These are phyloP conservation scores for Rhea pennata DNA, from an alignment of 2,113 vertebrate species.

Conservation along the genomic window DNA sequence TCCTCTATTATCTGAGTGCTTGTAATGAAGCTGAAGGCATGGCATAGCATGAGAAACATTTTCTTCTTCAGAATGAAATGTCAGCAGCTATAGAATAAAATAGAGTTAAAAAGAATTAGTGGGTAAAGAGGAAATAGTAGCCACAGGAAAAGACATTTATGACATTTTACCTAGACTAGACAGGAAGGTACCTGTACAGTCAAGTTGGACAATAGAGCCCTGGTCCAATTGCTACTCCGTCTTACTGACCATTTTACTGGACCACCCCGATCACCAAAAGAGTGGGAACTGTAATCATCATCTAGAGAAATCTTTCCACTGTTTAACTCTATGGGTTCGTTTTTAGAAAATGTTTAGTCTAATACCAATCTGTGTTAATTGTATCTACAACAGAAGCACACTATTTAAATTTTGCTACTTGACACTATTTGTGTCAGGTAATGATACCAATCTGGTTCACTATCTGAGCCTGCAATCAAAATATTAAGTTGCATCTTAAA, in stretches of 20 bases:
- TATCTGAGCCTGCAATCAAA: neutral
- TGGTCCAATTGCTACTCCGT: neutral
- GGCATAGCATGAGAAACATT: slow-evolving; percentile 68
- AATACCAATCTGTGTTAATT: neutral
- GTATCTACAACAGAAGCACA: neutral
- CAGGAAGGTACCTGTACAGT: neutral
- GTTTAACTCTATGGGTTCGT: neutral
- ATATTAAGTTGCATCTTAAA: neutral
- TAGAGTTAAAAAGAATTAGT: neutral
- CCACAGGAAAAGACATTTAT: neutral
- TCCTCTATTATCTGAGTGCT: slow-evolving; percentile 90
- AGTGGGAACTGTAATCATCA: neutral
- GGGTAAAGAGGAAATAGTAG: neutral
- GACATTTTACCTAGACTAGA: neutral
- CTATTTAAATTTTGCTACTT: accelerated
- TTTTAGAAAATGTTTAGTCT: neutral
- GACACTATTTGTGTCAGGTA: neutral
- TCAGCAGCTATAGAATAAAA: slow-evolving; percentile 85
- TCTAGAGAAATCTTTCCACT: neutral
- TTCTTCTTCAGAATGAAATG: slow-evolving; percentile 80
- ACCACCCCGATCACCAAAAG: neutral
- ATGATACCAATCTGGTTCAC: neutral
- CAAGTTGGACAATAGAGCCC: neutral
- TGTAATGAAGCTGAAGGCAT: slow-evolving; percentile 95
- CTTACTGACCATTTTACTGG: neutral